Conservation (phyloP, 2,797 vertebrate species). For the Mus spretus region DNA sequence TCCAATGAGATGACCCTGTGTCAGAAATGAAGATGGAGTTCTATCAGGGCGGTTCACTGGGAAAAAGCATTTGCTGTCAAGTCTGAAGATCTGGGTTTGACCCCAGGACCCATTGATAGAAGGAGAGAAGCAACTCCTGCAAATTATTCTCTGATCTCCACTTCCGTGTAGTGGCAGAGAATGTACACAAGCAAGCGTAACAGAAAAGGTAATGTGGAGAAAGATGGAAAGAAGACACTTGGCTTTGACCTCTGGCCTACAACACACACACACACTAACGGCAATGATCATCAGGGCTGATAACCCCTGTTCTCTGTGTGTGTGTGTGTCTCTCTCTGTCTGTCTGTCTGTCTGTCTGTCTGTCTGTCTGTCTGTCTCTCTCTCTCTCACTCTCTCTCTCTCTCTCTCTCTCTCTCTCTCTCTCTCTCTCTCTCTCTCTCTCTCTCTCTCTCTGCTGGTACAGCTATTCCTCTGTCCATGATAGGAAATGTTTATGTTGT, state of each 20-base stretch:
- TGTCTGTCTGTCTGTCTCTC: not conserved
- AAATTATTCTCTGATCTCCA: not conserved
- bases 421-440: too few species aligned
- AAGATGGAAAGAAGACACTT: not conserved
- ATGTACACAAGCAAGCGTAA: not conserved
- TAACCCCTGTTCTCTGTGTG: accelerated
- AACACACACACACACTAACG: not conserved
- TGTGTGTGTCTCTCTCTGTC: not conserved
- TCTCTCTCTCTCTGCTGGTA: too few species aligned
- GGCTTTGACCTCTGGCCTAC: not conserved
- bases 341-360: not conserved
- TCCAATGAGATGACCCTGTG: not conserved
- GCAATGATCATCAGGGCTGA: not conserved
- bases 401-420: too few species aligned
- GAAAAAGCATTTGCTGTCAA: not conserved
- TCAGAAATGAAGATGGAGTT: not conserved
- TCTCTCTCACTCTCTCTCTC: too few species aligned
- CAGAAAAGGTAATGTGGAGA: not conserved
- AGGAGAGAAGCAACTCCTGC: not conserved
- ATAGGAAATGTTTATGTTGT: not conserved
- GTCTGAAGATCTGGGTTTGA: not conserved
- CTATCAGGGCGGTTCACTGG: not conserved
- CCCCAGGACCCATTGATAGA: not conserved
- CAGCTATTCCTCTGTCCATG: not conserved
- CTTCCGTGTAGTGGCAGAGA: not conserved